Evolutionary conservation across 53 echinoderm and acorn worm species (phyloP), one percentile per base, ranked within the genome.

Genomic region (Holothuria scabra): DNA sequence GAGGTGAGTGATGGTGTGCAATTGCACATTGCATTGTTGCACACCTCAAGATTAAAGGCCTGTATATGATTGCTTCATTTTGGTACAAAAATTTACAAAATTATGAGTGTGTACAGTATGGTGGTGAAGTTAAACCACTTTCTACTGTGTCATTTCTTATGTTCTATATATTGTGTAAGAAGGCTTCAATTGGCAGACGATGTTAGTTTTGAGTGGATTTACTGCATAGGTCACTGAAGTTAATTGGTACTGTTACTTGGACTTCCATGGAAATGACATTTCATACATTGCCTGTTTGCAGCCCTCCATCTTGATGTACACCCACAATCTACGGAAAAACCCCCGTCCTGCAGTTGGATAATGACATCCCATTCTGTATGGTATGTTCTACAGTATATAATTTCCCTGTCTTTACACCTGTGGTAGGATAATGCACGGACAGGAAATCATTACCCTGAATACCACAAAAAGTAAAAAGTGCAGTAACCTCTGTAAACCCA

Each of bases 231-330:
- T 8, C 0, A 57, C 44, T 14, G 59, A n/a, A n/a, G n/a, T n/a
- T n/a, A 0, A 18, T 59, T 29, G 4, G 18, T 10, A 59, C 60
- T 79, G 30, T 58, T 37, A 1, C 12, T 18, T 28, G 48, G 67
- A 52, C 9, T 21, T 10, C 26, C 56, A 12, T 2, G 18, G 8
- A 84, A 66, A 32, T 84, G 67, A 20, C 57, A 16, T 14, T 68
- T 84, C n/a, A 84, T 68, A 56, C 69, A 84, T 52, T 84, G 69
- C 1, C 58, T 44, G 84, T 84, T 84, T 11, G 49, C 68, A 21
- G n/a, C 57, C 69, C 11, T n/a, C 52, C 70, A 46, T 74, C 74
- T 20, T 74, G 74, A 20, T 55, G 29, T 2, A 67, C n/a, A n/a
- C n/a, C n/a, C 44, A 34, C 58, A 84, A 35, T 84, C 69, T 4